These are phyloP conservation scores for Oreochromis niloticus DNA, from an alignment of 2,113 vertebrate genomes.

Conservation along the genomic window DNA sequence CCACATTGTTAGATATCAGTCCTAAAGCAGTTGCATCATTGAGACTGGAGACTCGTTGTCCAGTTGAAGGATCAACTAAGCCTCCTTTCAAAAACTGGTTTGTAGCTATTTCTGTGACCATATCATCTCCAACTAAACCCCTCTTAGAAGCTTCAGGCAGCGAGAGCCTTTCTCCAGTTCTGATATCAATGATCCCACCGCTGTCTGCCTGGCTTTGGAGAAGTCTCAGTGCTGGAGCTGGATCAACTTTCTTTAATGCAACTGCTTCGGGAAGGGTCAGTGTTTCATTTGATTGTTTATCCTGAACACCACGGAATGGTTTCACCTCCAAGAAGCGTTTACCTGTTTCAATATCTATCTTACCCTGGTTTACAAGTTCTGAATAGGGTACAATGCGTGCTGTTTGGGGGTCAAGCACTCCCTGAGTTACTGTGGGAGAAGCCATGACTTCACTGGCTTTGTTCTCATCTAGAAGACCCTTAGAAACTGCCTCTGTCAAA, in stretches of 20 bases:
- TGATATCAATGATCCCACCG: constrained; percentile 80
- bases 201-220: constrained; percentile 83
- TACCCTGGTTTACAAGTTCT: constrained; percentile 84
- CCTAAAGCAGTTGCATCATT: constrained; percentile 70
- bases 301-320: constrained; percentile 76
- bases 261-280: constrained; percentile 74
- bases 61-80: constrained; percentile 68
- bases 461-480: constrained; percentile 66
- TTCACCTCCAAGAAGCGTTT: constrained; percentile 84
- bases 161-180: constrained; percentile 71
- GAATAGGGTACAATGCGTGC: constrained; percentile 79
- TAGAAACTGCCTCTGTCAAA: constrained; percentile 69
- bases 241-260: constrained; percentile 71
- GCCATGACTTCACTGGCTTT: constrained; percentile 54
- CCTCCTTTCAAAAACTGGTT: constrained; percentile 78
- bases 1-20: constrained; percentile 70
- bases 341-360: constrained; percentile 85
- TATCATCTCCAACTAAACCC: constrained; percentile 74
- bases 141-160: constrained; percentile 72
- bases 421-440: constrained; percentile 62
- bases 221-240: constrained; percentile 70
- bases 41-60: constrained; percentile 66
- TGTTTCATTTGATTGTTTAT: constrained; percentile 41
- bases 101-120: constrained; percentile 73
- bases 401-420: constrained; percentile 77